Evolutionary conservation across 2,797 vertebrate species (phyloP).

Genomic region (Pyrocephalus nanus): DNA sequence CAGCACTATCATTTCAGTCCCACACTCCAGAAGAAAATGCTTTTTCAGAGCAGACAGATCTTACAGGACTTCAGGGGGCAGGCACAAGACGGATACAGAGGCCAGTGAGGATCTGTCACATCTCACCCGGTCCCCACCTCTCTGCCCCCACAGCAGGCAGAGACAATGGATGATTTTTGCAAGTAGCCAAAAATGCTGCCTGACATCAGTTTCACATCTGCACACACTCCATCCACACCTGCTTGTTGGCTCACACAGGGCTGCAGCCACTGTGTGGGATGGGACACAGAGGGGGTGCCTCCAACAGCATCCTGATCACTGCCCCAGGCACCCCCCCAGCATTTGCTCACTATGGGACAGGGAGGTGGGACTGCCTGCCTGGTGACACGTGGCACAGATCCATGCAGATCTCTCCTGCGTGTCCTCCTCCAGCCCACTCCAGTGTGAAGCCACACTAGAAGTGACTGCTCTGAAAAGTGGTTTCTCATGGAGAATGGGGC

Average conservation of each 20-base stretch:
- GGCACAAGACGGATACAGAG: neutral
- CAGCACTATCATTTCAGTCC: neutral
- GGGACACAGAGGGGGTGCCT: neutral
- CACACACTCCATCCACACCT: neutral
- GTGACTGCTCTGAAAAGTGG: neutral
- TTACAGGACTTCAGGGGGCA: accelerated
- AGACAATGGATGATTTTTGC: neutral
- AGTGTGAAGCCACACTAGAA: neutral
- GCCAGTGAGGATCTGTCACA: neutral
- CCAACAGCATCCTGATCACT: neutral
- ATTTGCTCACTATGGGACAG: too few species aligned
- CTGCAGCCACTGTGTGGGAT: neutral
- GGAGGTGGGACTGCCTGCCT: neutral
- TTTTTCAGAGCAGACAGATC: neutral
- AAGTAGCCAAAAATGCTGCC: neutral
- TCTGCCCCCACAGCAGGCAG: neutral
- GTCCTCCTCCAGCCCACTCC: neutral
- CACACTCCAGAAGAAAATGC: neutral
- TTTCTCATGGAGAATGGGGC: neutral
- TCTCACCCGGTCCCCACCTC: neutral
- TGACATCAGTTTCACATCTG: neutral
- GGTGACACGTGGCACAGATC: neutral
- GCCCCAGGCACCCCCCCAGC: neutral
- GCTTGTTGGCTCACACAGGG: neutral
- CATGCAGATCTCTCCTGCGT: neutral